Percentiles rank a stretch among this genome's conserved stretches.
phyloP scores from a whole-genome alignment of 2,888 invertebrate genomes.

The Drosophila silvestris region DNA sequence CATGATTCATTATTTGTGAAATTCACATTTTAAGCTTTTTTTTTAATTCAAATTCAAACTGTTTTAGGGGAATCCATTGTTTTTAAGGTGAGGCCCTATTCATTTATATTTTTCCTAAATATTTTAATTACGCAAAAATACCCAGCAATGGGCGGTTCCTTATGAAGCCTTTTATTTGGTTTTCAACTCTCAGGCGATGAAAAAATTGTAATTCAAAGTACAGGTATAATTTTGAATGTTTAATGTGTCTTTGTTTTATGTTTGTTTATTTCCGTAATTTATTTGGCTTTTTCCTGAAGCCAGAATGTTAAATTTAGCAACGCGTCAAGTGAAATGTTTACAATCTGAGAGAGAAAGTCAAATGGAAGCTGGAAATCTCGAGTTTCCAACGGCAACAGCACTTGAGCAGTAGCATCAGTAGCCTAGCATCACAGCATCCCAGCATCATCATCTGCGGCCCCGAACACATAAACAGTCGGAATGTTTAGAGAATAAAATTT shows the following conservation, averaged over 20 bases:
- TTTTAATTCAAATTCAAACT: background rate
- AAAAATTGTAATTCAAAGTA: slow-evolving; percentile 49
- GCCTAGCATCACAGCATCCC: slow-evolving; percentile 9
- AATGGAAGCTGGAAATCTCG: slow-evolving; percentile 60
- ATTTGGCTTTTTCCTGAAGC: slow-evolving; percentile 63
- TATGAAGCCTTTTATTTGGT: slow-evolving; percentile 13
- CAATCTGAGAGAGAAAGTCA: slow-evolving; percentile 80
- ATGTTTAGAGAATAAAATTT: slow-evolving; percentile 72
- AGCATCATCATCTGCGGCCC: slow-evolving; percentile 22
- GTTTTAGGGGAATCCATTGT: background rate
- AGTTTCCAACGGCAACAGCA: slow-evolving; percentile 46
- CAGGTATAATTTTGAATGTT: slow-evolving; percentile 55
- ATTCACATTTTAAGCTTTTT: background rate
- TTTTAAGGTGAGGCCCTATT: background rate
- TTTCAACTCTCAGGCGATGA: slow-evolving; percentile 28
- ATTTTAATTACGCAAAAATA: background rate
- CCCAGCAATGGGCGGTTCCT: background rate
- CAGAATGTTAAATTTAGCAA: slow-evolving; percentile 72
- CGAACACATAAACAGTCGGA: slow-evolving; percentile 72
- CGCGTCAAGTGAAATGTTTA: slow-evolving; percentile 82
- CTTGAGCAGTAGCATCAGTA: slow-evolving; percentile 50
- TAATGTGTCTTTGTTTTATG: slow-evolving; percentile 28
- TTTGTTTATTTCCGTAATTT: slow-evolving; percentile 75
- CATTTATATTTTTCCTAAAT: background rate
- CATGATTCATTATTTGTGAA: too few relatives aligned